Conservation (phyloP, 2,888 invertebrate species). For the Polyommatus iphigenia region DNA sequence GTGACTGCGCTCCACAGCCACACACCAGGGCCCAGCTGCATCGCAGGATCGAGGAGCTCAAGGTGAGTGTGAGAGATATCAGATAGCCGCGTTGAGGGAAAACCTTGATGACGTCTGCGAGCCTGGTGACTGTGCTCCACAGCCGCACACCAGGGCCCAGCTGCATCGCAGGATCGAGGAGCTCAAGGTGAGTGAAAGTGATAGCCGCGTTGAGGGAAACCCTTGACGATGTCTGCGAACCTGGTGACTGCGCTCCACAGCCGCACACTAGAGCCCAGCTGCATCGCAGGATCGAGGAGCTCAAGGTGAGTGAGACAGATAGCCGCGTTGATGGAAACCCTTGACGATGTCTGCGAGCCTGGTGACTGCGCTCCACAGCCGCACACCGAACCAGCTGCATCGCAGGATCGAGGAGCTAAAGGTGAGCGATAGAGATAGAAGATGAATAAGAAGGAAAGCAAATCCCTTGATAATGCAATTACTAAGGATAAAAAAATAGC, state of each 20-base stretch:
- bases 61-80: slow-evolving; percentile 52
- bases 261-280: slow-evolving; percentile 74
- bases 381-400: slow-evolving; percentile 71
- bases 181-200: slow-evolving; percentile 58
- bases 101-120: slow-evolving; percentile 49
- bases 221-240: slow-evolving; percentile 82
- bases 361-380: slow-evolving; percentile 79
- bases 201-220: slow-evolving; percentile 80
- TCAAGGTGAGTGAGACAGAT: slow-evolving; percentile 56
- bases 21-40: slow-evolving; percentile 73
- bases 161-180: slow-evolving; percentile 72
- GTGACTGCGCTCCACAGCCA: slow-evolving; percentile 79
- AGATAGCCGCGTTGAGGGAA: neutral
- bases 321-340: neutral
- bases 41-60: slow-evolving; percentile 71
- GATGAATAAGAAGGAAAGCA: too few species aligned
- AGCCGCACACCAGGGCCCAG: slow-evolving; percentile 74
- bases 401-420: slow-evolving; percentile 73
- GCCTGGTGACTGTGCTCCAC: slow-evolving; percentile 80
- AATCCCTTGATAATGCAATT: too few species aligned
- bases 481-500: too few species aligned
- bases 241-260: slow-evolving; percentile 79
- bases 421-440: slow-evolving; percentile 63
- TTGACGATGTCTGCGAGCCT: slow-evolving; percentile 59
- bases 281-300: slow-evolving; percentile 70